phyloP scores from a whole-genome alignment of 1,140 invertebrate genomes.

The Pectinophora gossypiella region DNA sequence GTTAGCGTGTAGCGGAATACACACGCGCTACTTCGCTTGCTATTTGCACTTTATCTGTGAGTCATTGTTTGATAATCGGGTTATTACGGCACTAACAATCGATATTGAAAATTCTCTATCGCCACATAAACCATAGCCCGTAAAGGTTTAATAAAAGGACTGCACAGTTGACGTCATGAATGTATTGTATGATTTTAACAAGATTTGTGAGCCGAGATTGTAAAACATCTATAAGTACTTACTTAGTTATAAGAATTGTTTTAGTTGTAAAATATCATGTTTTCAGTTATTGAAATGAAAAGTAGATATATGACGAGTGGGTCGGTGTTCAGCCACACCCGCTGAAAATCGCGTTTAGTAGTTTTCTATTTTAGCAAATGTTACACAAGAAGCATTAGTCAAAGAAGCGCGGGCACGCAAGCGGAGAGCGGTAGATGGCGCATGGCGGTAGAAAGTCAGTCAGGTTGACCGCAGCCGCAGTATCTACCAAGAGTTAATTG shows the following conservation, averaged over 20 bases:
- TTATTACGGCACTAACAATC: background rate
- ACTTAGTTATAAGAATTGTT: too few relatives aligned
- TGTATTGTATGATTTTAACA: too few relatives aligned
- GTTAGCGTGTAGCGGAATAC: background rate
- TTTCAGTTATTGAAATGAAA: too few relatives aligned
- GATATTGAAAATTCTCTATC: background rate
- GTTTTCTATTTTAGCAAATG: constrained; percentile 59
- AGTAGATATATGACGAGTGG: too few relatives aligned
- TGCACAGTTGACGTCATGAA: too few relatives aligned
- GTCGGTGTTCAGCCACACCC: too few relatives aligned
- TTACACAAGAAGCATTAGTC: constrained; percentile 45
- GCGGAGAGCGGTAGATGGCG: constrained; percentile 12
- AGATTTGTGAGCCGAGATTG: too few relatives aligned
- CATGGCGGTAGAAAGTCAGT: constrained; percentile 48
- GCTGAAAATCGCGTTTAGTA: too few relatives aligned
- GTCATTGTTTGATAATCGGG: background rate
- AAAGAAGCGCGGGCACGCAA: constrained; percentile 28
- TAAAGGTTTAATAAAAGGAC: too few relatives aligned
- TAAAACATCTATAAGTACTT: too few relatives aligned
- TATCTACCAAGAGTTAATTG: constrained; percentile 18
- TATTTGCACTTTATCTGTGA: constrained; percentile 8
- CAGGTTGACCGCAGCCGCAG: background rate
- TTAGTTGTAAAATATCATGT: too few relatives aligned
- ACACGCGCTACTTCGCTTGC: background rate
- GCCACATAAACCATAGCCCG: too few relatives aligned